Evolutionary conservation across 2,888 invertebrate genomes (phyloP).

Genomic region (Hirtodrosophila confusa): DNA sequence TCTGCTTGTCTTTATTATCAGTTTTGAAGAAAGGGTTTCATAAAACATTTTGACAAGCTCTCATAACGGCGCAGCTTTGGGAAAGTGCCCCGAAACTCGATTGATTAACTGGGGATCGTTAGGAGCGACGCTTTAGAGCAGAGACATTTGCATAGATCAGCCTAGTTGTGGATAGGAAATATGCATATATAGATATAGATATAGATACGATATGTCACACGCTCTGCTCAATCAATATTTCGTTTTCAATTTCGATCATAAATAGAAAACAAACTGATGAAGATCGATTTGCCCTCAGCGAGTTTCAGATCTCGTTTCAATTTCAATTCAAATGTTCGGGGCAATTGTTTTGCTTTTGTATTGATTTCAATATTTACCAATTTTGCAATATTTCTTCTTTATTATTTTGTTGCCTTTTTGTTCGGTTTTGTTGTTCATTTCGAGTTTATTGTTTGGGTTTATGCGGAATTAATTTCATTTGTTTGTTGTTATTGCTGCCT

Average conservation of each 20-base stretch:
- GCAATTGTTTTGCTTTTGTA: conserved; percentile 30
- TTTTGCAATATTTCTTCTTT: conserved; percentile 53
- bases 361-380: conserved; percentile 61
- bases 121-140: conserved; percentile 4
- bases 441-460: conserved; percentile 42
- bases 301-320: conserved; percentile 1
- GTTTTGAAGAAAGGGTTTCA: conserved; percentile 45
- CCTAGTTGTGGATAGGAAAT: conserved; percentile 13
- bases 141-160: conserved; percentile 36
- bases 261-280: too few relatives aligned
- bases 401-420: not conserved
- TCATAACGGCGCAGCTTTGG: conserved; percentile 48
- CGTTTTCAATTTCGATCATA: conserved; percentile 15
- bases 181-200: conserved; percentile 16
- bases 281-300: conserved; percentile 18
- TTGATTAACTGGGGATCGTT: conserved; percentile 24
- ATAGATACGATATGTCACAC: conserved; percentile 25
- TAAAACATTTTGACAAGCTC: conserved; percentile 55
- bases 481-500: conserved; percentile 31
- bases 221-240: conserved; percentile 11
- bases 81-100: conserved; percentile 50
- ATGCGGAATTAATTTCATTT: conserved; percentile 61
- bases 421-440: conserved; percentile 23
- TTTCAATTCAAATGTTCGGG: conserved; percentile 13
- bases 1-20: conserved; percentile 52